Evolutionary conservation across 2,797 vertebrate species (phyloP).

Genomic region (Hippopotamyrus pictus): DNA sequence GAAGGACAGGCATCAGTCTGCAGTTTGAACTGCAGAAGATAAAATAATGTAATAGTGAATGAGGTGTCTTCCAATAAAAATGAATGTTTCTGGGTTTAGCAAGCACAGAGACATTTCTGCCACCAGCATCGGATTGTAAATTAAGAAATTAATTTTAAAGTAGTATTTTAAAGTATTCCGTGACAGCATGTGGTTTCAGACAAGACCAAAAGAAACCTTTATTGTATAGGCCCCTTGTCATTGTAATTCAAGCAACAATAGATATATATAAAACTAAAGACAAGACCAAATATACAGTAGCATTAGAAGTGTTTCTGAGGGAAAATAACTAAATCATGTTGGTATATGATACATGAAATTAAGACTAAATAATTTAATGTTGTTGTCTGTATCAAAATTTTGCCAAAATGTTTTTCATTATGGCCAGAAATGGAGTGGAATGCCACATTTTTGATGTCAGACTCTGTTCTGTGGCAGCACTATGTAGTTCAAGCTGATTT

Average conservation of each 20-base stretch:
- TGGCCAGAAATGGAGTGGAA: background rate
- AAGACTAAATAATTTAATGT: slow-evolving; percentile 12
- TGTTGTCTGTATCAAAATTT: background rate
- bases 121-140: background rate
- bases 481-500: background rate
- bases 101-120: background rate
- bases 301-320: background rate
- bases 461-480: background rate
- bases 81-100: background rate
- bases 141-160: background rate
- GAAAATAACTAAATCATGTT: background rate
- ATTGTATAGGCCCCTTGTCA: background rate
- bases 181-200: background rate
- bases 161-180: background rate
- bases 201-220: background rate
- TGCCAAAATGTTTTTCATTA: background rate
- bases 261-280: background rate
- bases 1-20: background rate
- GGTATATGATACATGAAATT: slow-evolving; percentile 4
- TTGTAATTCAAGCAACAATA: background rate
- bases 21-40: background rate
- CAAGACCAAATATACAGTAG: background rate
- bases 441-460: background rate
- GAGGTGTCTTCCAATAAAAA: background rate
- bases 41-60: background rate